A percentile compares a stretch with the other conserved stretches of the same genome.
These are phyloP conservation scores for Araneus ventricosus DNA, from an alignment of 1,140 invertebrate species.

Conservation along the genomic window DNA sequence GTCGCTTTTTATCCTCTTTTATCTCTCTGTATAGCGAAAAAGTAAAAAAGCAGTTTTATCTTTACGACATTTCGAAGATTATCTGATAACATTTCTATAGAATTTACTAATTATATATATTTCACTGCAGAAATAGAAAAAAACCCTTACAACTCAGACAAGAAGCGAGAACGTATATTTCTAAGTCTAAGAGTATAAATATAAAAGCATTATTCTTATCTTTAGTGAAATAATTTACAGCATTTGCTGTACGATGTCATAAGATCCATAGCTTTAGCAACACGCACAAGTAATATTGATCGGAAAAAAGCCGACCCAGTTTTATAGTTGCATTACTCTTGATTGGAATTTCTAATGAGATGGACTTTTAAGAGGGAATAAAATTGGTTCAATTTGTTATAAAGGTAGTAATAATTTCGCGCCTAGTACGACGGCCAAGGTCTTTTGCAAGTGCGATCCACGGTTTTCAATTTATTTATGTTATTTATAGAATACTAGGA, in stretches of 20 bases:
- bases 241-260: not conserved
- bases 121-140: too few species aligned
- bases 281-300: not conserved
- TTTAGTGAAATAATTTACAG: not conserved
- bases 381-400: conserved; percentile 17
- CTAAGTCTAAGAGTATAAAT: too few species aligned
- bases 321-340: not conserved
- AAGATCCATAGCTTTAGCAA: not conserved
- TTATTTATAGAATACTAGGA: not conserved
- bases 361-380: not conserved
- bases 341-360: not conserved
- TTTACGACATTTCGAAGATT: too few species aligned
- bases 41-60: too few species aligned
- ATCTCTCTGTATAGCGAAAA: too few species aligned
- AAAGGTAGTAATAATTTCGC: not conserved
- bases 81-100: too few species aligned
- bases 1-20: too few species aligned
- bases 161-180: too few species aligned
- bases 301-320: not conserved
- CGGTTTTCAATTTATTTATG: not conserved
- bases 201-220: not conserved
- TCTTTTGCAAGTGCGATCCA: not conserved
- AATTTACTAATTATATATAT: too few species aligned
- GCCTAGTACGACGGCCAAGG: not conserved
- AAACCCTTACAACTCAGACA: too few species aligned